Evolutionary conservation across 2,797 vertebrate species (phyloP).

Genomic region (Adelosebastes latens): DNA sequence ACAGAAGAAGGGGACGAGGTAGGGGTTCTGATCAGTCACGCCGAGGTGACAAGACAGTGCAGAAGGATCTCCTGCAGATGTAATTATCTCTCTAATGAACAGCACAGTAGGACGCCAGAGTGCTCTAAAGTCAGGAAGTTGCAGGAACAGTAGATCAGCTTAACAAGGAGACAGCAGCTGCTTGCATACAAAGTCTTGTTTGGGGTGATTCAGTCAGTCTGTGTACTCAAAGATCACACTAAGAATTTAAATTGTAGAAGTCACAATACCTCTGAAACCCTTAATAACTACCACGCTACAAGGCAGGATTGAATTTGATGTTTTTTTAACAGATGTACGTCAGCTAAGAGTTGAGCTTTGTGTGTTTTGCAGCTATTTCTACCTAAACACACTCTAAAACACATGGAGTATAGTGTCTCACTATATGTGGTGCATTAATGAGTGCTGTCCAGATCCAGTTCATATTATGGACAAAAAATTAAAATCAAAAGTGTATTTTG

Average conservation of each 20-base stretch:
- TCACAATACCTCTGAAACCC: not conserved
- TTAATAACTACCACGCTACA: not conserved
- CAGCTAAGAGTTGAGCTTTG: not conserved
- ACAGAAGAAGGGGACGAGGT: slow-evolving; percentile 1
- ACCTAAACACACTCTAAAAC: not conserved
- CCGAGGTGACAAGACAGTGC: slow-evolving; percentile 46
- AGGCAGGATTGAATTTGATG: not conserved
- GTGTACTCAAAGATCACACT: not conserved
- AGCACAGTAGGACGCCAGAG: slow-evolving; percentile 38
- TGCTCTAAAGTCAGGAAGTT: slow-evolving; percentile 50
- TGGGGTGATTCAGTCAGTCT: not conserved
- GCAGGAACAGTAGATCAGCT: slow-evolving; percentile 50
- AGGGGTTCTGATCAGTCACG: slow-evolving; percentile 41
- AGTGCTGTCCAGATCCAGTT: not conserved
- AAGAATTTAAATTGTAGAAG: not conserved
- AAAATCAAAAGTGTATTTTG: not conserved
- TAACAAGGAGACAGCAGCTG: slow-evolving; percentile 51
- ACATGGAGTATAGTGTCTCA: not conserved
- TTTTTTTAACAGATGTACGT: not conserved
- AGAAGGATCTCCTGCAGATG: slow-evolving; percentile 69
- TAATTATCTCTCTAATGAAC: slow-evolving; percentile 74
- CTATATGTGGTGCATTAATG: not conserved
- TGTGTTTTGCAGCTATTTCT: not conserved
- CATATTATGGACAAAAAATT: not conserved
- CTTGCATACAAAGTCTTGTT: not conserved